Evolutionary conservation across 2,797 vertebrate species (phyloP), one percentile per base, ranked within the genome.

Genomic region (Hippoglossus hippoglossus): DNA sequence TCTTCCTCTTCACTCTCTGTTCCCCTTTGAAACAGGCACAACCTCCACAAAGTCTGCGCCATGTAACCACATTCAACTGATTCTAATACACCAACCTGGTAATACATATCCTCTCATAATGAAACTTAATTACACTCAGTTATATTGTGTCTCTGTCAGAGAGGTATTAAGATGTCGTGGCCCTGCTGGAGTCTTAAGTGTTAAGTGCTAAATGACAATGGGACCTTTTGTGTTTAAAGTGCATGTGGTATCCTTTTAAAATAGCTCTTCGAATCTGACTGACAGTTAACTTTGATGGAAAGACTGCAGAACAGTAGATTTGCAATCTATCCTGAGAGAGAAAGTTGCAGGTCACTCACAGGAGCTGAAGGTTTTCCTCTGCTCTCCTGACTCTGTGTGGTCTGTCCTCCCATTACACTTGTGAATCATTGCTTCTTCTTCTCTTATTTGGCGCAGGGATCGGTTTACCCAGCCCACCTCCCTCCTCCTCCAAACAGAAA

Each of bases 401-500:
- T 44, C 41, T 44, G 47, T 49, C 47, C 47, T 9, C 47, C 4
- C 18, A 49, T 49, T 49, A 18, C 47, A 21, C 47, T n/a, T 21
- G 19, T 21, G 47, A 21, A 3, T 49, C 47, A 46, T 19, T 28
- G 28, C 28, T 46, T 19, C 44, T 46, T 21, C n/a, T 19, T 49
- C 15, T 70, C 51, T 70, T 72, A 75, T 79, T 71, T 82, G 73
- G 77, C 75, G 68, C 16, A 8, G 52, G 24, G 34, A 69, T 81
- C 49, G 66, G 36, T 78, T 81, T 78, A 77, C 65, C 62, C 78
- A 62, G 71, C 69, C 72, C 44, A 59, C 63, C 74, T 47, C 80
- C 28, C 67, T 68, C 58, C 59, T 78, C 50, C 59, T 64, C 67
- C 44, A 18, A 46, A 46, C 44, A 16, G 44, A 19, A 64, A 81